phyloP scores from a whole-genome alignment of 2,888 invertebrate species.

The Halictus quadricinctus region DNA sequence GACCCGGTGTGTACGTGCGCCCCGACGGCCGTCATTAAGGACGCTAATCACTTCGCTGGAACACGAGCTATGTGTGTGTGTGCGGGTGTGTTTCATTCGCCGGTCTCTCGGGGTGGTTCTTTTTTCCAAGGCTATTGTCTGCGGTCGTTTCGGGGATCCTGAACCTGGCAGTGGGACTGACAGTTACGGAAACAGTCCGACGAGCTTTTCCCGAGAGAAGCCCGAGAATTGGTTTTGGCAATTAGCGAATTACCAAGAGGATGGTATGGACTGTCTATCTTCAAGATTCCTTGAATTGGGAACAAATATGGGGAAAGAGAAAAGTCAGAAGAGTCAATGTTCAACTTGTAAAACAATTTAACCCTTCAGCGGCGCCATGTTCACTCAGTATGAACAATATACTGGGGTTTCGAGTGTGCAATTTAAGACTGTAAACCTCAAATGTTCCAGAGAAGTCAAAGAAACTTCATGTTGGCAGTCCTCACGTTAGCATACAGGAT shows the following conservation, averaged over 20 bases:
- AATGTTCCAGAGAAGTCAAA: too few relatives aligned
- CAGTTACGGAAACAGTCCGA: not conserved
- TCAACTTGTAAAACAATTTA: too few relatives aligned
- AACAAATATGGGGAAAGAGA: too few relatives aligned
- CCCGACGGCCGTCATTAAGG: slow-evolving; percentile 44
- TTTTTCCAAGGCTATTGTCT: not conserved
- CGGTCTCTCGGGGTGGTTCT: not conserved
- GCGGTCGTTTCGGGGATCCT: not conserved
- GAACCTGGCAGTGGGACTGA: not conserved
- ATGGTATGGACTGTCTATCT: too few relatives aligned
- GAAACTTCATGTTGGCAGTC: too few relatives aligned
- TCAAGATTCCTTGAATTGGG: too few relatives aligned
- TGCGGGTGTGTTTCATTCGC: slow-evolving; percentile 7
- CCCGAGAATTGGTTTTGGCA: not conserved
- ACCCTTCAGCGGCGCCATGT: too few relatives aligned
- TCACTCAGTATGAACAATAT: too few relatives aligned
- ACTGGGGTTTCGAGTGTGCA: too few relatives aligned
- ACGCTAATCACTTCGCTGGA: slow-evolving; percentile 50
- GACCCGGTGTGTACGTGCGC: slow-evolving; percentile 41
- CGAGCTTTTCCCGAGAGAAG: not conserved
- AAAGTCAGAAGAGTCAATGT: too few relatives aligned
- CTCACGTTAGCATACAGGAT: too few relatives aligned
- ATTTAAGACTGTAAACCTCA: too few relatives aligned
- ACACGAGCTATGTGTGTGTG: not conserved
- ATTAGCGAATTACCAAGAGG: not conserved